Evolutionary conservation across 1,140 invertebrate species (phyloP).

Genomic region (Brachionus asplanchnoidis): DNA sequence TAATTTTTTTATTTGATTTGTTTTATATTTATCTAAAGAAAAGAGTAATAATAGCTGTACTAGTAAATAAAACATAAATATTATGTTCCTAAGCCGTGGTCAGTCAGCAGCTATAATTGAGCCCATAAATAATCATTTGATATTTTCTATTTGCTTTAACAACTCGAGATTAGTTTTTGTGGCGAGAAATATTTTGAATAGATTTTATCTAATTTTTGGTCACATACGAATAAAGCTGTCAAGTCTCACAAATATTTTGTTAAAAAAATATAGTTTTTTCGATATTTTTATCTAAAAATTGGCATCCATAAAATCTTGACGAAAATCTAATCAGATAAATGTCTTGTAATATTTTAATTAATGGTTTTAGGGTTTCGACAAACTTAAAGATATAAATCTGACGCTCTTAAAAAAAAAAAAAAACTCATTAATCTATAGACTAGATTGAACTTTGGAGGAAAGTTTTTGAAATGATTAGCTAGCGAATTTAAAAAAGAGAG

Average conservation of each 20-base stretch:
- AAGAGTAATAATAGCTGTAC: neutral
- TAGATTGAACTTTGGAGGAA: neutral
- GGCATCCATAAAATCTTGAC: slow-evolving; percentile 25
- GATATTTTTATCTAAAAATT: slow-evolving; percentile 15
- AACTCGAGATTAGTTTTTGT: neutral
- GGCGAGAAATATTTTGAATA: slow-evolving; percentile 7
- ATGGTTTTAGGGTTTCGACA: neutral
- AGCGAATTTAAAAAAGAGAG: neutral
- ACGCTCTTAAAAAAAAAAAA: neutral
- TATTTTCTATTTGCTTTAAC: neutral
- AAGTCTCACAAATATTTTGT: neutral
- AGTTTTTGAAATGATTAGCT: neutral
- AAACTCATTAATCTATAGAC: neutral
- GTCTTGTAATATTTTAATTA: neutral
- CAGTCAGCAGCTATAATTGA: slow-evolving; percentile 1
- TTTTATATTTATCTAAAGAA: slow-evolving; percentile 24
- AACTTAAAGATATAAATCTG: neutral
- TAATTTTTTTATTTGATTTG: neutral
- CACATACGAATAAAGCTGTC: slow-evolving; percentile 18
- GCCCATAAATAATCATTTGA: slow-evolving; percentile 21
- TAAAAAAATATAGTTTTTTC: neutral
- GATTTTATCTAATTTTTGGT: slow-evolving; percentile 8
- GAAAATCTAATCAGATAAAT: slow-evolving; percentile 28
- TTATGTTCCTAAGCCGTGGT: neutral
- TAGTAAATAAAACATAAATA: slow-evolving; percentile 29